Conservation (phyloP, 2,888 invertebrate genomes). For the Spilosoma lubricipeda region DNA sequence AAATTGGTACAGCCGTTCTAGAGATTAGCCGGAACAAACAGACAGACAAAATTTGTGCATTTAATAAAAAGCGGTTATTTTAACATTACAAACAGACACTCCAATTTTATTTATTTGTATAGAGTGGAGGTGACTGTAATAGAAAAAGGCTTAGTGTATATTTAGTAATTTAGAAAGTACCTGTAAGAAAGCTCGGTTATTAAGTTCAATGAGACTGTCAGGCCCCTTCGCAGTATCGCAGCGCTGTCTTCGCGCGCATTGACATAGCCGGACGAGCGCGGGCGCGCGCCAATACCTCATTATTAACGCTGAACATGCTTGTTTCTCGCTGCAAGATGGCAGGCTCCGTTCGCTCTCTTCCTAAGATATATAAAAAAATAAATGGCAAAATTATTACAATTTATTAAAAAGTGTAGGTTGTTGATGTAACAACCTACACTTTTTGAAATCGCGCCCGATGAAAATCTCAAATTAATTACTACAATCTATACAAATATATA, state of each 20-base stretch:
- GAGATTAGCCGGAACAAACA: too few relatives aligned
- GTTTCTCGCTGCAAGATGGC: conserved; percentile 77
- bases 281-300: conserved; percentile 86
- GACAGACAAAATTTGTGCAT: too few relatives aligned
- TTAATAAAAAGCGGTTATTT: too few relatives aligned
- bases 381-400: background rate
- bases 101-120: too few relatives aligned
- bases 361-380: conserved; percentile 60
- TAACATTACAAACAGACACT: too few relatives aligned
- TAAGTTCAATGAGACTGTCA: conserved; percentile 75
- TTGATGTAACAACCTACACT: too few relatives aligned
- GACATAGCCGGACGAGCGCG: conserved; percentile 87
- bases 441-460: too few relatives aligned
- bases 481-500: background rate
- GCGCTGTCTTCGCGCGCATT: conserved; percentile 83
- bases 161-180: conserved; percentile 55
- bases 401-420: background rate
- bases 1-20: too few relatives aligned
- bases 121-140: too few relatives aligned
- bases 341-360: conserved; percentile 87
- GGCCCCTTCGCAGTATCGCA: conserved; percentile 63
- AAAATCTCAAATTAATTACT: background rate
- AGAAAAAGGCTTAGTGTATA: background rate
- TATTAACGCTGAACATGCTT: conserved; percentile 85
- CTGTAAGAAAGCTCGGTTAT: conserved; percentile 88